Base-by-base conservation (phyloP, 2,888 invertebrate species). In the Eledone cirrhosa region DNA sequence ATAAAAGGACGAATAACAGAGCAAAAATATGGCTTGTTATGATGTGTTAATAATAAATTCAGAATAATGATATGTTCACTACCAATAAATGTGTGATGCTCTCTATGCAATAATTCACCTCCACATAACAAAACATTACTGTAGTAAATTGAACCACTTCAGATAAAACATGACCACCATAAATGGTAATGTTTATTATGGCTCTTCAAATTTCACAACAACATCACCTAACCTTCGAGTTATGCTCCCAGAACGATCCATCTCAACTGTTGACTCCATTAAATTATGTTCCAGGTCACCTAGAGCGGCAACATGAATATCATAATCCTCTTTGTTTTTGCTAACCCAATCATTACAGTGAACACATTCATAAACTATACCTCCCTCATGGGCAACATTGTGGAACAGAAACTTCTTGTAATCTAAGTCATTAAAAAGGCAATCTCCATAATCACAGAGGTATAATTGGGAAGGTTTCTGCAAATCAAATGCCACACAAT, bases 311-410 rank as follows among this genome's bases (percentile, higher is more conserved):
- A 33, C 72, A 72, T 72, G 72, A 72, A 41, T 41, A 5, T 76
- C 24, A 33, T 48, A 76, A 47, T 76, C 76, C 47, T 76, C 76
- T 76, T 47, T 24, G 16, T 27, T 47, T 27, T 47, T 76, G 48
- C 76, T 48, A 33, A 76, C 76, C 76, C 76, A 76, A n/a, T 72
- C 72, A 72, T 72, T 72, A 81, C 86, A 86, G n/a, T 81, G 77
- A 1, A 83, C 77, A 77, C 85, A 85, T 76, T 86, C 84, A 78
- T 81, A 83, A n/a, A 85, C 82, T 53, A 80, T 81, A 22, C 84
- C 80, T 53, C 82, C 80, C 53, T 82, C 76, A 80, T 85, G 84
- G 19, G 83, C 83, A 11, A 84, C 79, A 29, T 82, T 79, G 63
- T 85, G 84, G 14, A 84, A 75, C 3, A 80, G 80, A 47, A 82